Base-by-base conservation (phyloP, 2,113 vertebrate species). In the Willisornis vidua region DNA sequence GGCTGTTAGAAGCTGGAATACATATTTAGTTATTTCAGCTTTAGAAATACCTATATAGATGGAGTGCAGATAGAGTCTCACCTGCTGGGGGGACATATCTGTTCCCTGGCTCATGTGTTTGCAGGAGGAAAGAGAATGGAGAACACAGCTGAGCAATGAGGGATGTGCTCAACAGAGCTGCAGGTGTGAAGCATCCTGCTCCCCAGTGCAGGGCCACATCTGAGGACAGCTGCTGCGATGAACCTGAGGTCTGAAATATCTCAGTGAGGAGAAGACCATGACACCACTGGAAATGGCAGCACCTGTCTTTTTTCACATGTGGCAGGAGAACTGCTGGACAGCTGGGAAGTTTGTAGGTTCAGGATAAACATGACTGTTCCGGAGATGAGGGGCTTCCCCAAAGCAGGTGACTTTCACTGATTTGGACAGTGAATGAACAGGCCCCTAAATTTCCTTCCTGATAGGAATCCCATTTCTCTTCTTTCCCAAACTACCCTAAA, bases 251-350 rank as follows among this genome's bases (percentile, higher is more conserved):
- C 16, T 58, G 52, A 54, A 7, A 7, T 59, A 7, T 22, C 24
- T 74, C 24, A 7, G 5, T 14, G 19, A 71, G 14, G 19, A 80
- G 43, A 8, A 55, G 29, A 17, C 10, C 8, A 6, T 6, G 12
- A 61, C 11, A 7, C 1, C 1, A 0, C 14, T 35, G 24, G 14
- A 41, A 72, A 18, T 2, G 7, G 12, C 33, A 76, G 15, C 19
- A 20, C 5, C 19, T 7, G 1, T 41, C 24, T 73, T 46, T 58
- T 80, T 33, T 14, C 2, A 2, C 7, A 1, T 10, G 14, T 4
- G 7, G 18, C 3, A 18, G 24, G 12, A 65, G 31, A 78, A 22
- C n/a, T 41, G 19, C 26, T 67, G 29, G 45, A 12, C 23, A 16
- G 1, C 10, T 39, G 57, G 3, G 29, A 37, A 7, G 8, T 68